phyloP scores from a whole-genome alignment of 2,797 vertebrate genomes.

The Phalanger gymnotis region DNA sequence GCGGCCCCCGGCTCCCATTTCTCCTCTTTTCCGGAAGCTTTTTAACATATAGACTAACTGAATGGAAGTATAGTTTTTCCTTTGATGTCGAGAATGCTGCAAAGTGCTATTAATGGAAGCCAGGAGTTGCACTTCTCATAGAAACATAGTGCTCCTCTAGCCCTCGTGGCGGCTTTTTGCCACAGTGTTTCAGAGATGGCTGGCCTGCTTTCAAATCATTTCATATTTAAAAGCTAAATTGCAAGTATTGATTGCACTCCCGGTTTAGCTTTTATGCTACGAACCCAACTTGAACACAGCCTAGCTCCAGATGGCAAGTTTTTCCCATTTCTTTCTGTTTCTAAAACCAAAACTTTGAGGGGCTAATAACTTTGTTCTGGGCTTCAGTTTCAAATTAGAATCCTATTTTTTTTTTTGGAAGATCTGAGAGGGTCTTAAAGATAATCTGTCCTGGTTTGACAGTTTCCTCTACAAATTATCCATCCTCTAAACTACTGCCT shows the following conservation, averaged over 20 bases:
- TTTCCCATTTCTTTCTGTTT: conserved; percentile 2
- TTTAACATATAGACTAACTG: conserved; percentile 16
- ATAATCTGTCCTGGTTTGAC: background rate
- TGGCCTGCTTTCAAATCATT: conserved; percentile 10
- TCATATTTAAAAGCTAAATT: background rate
- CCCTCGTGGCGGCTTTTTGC: background rate
- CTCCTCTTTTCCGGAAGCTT: background rate
- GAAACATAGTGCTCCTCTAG: background rate
- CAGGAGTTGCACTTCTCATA: background rate
- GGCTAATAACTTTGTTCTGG: background rate
- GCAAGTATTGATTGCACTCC: background rate
- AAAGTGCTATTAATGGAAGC: background rate
- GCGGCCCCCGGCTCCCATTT: background rate
- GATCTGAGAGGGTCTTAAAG: background rate
- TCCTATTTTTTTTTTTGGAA: background rate
- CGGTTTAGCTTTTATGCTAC: background rate
- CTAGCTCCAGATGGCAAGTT: background rate
- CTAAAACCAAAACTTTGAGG: background rate
- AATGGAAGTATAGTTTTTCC: background rate
- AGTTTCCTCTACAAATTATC: background rate
- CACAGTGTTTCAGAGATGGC: background rate
- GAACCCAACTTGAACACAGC: background rate
- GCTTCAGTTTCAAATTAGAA: background rate
- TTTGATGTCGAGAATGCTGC: background rate
- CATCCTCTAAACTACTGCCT: background rate